Evolutionary conservation across 2,888 invertebrate genomes (phyloP).

Genomic region (Andrena bicolor): DNA sequence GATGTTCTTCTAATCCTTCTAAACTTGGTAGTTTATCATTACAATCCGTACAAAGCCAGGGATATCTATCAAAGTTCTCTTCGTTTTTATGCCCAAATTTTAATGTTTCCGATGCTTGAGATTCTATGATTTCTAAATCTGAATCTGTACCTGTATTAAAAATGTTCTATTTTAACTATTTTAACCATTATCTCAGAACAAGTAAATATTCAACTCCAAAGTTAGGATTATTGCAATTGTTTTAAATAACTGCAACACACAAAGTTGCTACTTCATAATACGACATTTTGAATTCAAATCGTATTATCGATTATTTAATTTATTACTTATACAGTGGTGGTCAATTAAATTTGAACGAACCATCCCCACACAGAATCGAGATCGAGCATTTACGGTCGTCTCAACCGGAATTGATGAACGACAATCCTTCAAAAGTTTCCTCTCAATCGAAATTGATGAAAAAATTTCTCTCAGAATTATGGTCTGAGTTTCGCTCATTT

Average conservation of each 20-base stretch:
- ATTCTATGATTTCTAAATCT: slow-evolving; percentile 81
- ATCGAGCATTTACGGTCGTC: too few species aligned
- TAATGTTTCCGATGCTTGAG: slow-evolving; percentile 73
- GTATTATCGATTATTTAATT: background rate
- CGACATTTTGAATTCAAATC: background rate
- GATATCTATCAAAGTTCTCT: slow-evolving; percentile 85
- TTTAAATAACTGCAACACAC: background rate
- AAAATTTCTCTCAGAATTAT: too few species aligned
- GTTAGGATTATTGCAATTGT: background rate
- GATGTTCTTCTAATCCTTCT: slow-evolving; percentile 87
- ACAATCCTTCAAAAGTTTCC: too few species aligned
- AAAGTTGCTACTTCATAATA: background rate
- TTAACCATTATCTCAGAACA: background rate
- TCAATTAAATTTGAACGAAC: too few species aligned
- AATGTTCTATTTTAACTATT: slow-evolving; percentile 14
- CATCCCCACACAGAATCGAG: too few species aligned
- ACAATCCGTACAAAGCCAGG: slow-evolving; percentile 86
- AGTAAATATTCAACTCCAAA: background rate
- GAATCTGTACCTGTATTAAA: slow-evolving; percentile 79
- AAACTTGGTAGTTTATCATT: slow-evolving; percentile 85
- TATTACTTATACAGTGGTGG: too few species aligned
- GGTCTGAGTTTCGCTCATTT: too few species aligned
- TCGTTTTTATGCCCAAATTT: slow-evolving; percentile 75
- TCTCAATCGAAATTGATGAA: too few species aligned
- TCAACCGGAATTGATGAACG: too few species aligned